Evolutionary conservation across 1,140 invertebrate genomes (phyloP), one percentile per base, ranked within the genome.

Genomic region (Chelonus insularis): DNA sequence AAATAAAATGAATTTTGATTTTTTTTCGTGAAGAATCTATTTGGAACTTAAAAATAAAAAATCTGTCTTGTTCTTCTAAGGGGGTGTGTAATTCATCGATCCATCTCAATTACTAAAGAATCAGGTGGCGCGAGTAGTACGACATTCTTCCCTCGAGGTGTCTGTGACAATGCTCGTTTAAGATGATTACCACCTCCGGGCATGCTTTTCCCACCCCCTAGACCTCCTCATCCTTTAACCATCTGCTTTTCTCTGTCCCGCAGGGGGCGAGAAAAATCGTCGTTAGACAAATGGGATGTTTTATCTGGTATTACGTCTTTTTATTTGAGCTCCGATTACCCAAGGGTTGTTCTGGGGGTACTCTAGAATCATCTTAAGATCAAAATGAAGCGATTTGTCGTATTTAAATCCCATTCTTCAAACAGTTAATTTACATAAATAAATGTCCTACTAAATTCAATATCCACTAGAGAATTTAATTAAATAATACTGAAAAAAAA

Each of bases 231-330:
- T 45, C 41, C n/a, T 14, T 8, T 45, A 2, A 16, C 25, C 16
- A 45, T 18, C 16, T 3, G 41, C 4, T 45, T 45, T 9, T 18
- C 4, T 45, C 16, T 29, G 25, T 7, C 25, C 25, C 25, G 7
- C 7, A 3, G 25, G 39, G 32, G 43, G 29, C 29, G 59, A 61
- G 70, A 79, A 78, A 79, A 77, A 79, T 79, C 71, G 72, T 74
- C 69, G 71, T 76, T 74, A 75, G 77, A 81, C 75, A 81, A 81
- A 80, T 79, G 78, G 71, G 70, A 69, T 70, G 74, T 74, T 81
- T 80, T 81, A 80, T 80, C 77, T 74, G 73, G 74, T 69, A 74
- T 79, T 76, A 77, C 69, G 68, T 68, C 71, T 75, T 76, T 79
- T 79, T 79, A 76, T 77, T 77, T 75, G 73, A 76, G 67, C 72